Percentiles rank a stretch among this genome's conserved stretches.
Conservation (phyloP, 1,140 invertebrate species). For the Papilio glaucus region DNA sequence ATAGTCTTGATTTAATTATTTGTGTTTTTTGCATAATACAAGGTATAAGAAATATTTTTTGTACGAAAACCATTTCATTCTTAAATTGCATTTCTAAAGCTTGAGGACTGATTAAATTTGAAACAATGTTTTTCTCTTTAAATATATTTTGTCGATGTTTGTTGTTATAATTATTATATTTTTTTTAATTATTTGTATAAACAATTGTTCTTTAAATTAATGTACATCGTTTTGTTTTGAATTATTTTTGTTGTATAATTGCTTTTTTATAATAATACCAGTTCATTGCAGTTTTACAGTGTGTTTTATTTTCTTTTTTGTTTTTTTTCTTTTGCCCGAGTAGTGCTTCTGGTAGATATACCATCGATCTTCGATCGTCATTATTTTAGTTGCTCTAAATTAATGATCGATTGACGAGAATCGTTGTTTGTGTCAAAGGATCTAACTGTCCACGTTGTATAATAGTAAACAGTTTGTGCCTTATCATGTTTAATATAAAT, state of each 20-base stretch:
- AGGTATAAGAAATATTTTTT: conserved; percentile 66
- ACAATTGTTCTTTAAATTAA: conserved; percentile 88
- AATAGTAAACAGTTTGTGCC: conserved; percentile 55
- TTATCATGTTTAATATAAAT: conserved; percentile 40
- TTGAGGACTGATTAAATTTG: conserved; percentile 80
- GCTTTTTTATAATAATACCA: conserved; percentile 89
- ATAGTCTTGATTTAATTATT: conserved; percentile 60
- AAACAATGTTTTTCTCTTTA: conserved; percentile 82
- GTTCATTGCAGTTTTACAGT: conserved; percentile 87
- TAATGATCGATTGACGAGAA: conserved; percentile 50
- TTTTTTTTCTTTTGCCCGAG: conserved; percentile 70
- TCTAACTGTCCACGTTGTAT: conserved; percentile 46
- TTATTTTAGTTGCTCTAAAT: conserved; percentile 60
- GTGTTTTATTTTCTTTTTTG: conserved; percentile 84
- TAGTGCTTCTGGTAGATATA: conserved; percentile 65
- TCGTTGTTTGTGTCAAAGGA: conserved; percentile 74
- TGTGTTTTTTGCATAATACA: conserved; percentile 79
- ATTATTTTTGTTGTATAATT: conserved; percentile 88
- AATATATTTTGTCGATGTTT: conserved; percentile 84
- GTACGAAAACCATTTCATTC: conserved; percentile 74
- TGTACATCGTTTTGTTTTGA: conserved; percentile 88
- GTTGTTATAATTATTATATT: conserved; percentile 87
- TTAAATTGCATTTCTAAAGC: conserved; percentile 82
- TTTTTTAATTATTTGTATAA: conserved; percentile 86
- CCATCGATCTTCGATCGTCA: conserved; percentile 46